Evolutionary conservation across 2,113 vertebrate species (phyloP).

Genomic region (Polyodon spathula): DNA sequence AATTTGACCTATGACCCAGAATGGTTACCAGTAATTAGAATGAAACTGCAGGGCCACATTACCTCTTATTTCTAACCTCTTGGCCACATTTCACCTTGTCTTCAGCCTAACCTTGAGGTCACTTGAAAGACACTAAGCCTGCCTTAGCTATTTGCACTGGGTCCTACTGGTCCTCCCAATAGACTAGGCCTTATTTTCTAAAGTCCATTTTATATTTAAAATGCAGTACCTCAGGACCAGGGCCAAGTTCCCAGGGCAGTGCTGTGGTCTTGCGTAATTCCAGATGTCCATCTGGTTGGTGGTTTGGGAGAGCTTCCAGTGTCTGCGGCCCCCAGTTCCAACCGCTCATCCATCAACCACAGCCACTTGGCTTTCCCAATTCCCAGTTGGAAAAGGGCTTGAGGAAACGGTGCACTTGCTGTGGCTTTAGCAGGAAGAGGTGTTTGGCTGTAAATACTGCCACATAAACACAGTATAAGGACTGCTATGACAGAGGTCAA

Average conservation of each 20-base stretch:
- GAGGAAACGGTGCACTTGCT: conserved; percentile 4
- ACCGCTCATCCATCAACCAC: conserved; percentile 18
- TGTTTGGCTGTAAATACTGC: conserved; percentile 5
- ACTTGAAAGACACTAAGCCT: conserved; percentile 13
- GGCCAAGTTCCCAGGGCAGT: conserved; percentile 31
- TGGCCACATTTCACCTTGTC: conserved; percentile 17
- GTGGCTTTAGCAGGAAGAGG: conserved; percentile 8
- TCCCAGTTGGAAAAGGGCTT: conserved; percentile 4
- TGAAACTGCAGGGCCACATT: no score
- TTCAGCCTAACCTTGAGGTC: neutral
- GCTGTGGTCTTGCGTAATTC: conserved; percentile 29
- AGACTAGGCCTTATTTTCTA: conserved; percentile 4
- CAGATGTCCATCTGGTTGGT: conserved; percentile 32
- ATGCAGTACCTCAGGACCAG: conserved; percentile 18
- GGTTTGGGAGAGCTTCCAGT: conserved; percentile 27
- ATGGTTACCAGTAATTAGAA: no score
- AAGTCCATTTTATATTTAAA: conserved; percentile 15
- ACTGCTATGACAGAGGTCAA: neutral
- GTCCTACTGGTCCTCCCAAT: conserved; percentile 8
- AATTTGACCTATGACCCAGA: no score
- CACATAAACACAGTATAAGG: neutral
- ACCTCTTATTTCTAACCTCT: conserved; percentile 5
- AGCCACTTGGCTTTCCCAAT: conserved; percentile 4
- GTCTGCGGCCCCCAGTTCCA: conserved; percentile 11
- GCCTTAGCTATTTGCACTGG: conserved; percentile 12